Base-by-base conservation (phyloP, 2,888 invertebrate species). In the Dichetophora obliterata region DNA sequence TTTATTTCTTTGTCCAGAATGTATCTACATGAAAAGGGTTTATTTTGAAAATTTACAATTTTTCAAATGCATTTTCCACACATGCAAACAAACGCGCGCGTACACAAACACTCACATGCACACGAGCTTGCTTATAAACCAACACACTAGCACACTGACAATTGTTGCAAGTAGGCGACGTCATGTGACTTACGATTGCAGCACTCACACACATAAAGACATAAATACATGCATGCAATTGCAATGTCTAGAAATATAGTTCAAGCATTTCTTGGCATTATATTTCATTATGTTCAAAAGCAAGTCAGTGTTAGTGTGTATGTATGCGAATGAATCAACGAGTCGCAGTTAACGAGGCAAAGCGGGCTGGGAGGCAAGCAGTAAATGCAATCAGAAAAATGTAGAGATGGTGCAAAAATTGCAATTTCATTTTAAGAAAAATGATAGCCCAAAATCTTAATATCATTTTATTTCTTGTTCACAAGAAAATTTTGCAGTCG, bases 21-120 rank as follows among this genome's bases (percentile, higher is more conserved):
- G n/a, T n/a, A 71, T 34, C 37, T 71, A 71, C 59, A 71, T 57
- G 71, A 71, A 71, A 71, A 37, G 57, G 71, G 71, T 71, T 70
- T 71, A 71, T 71, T 71, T 71, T 57, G 22, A 71, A 43, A 71
- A 37, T 71, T 57, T 71, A 59, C 71, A 54, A 69, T 71, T 71
- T 59, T 71, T 59, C 59, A 59, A 57, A 57, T 71, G 71, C 59
- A 71, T 70, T 69, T 54, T 19, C 9, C 11, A 14, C 43, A 68
- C 14, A 50, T 63, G 16, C 19, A 43, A 19, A 31, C 31, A 31
- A 31, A 5, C 3, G 31, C 3, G 31, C 31, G 31, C 31, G 31
- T 5, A 5, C 31, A 2, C 24, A 69, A 9, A 31, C 31, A 70
- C 54, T 54, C 34, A 31, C 27, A 54, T 34, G 19, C 31, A 24